Evolutionary conservation across 2,888 invertebrate species (phyloP), one percentile per base, ranked within the genome.

Genomic region (Troides aeacus): DNA sequence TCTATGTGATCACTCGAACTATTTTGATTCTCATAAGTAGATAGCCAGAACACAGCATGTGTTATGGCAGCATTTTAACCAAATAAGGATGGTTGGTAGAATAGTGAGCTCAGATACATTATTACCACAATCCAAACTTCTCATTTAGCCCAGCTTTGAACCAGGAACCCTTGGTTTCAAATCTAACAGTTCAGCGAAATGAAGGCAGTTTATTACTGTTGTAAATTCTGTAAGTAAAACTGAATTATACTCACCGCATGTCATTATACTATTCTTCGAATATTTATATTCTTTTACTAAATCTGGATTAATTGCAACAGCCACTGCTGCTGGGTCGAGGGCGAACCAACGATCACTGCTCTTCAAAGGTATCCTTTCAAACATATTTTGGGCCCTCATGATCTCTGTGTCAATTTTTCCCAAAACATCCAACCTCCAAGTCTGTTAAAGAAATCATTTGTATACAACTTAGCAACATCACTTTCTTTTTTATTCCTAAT

Each of bases 201-300:
- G 30, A 2, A 30, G 30, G 30, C 15, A 17, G 3, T 15, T 15
- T 12, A 46, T 15, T 46, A 46, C 46, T 17, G 15, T 15, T 46
- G 46, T 46, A 46, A 46, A 12, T 46, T 46, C 4, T 46, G 23
- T n/a, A 8, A 58, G 23, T n/a, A 53, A 23, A 58, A 58, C 5
- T 8, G 2, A 46, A 21, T 39, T 2, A 42, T 21, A 30, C 77
- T 77, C 71, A 90, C 91, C 90, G 74, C 88, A 90, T 58, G 86
- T 70, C 53, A 74, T 77, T n/a, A 91, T 90, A 73, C 81, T 81
- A 58, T 89, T 85, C 69, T 83, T 86, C 0, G 87, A 83, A 75
- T 87, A 90, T 71, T 79, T 87, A 70, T 84, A 89, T 66, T 89
- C 87, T 0, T 74, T 71, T 0, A 90, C 86, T 3, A 90, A 70